Percentiles rank a stretch among this genome's conserved stretches.
Conservation (phyloP, 2,113 vertebrate species). For the Chamaetylas fuelleborni region DNA sequence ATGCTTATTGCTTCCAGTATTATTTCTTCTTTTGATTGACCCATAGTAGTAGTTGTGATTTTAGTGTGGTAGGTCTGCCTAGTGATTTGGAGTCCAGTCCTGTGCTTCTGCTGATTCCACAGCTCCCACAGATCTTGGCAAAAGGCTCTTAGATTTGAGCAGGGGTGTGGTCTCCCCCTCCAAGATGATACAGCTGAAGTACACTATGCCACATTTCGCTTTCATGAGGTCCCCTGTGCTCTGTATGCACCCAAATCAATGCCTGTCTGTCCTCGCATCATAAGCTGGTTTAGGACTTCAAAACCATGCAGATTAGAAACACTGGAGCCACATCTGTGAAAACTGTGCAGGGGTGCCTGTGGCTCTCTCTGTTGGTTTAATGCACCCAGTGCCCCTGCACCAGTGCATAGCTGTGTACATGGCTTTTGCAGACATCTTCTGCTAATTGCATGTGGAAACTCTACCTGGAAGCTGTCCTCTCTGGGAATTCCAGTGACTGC, state of each 20-base stretch:
- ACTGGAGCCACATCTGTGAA: accelerated
- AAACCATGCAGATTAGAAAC: not conserved
- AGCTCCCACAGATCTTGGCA: not conserved
- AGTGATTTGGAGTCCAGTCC: not conserved
- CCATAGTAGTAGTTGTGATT: not conserved
- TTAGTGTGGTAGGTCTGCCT: not conserved
- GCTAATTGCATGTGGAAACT: not conserved
- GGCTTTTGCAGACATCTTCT: not conserved
- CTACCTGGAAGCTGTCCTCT: not conserved
- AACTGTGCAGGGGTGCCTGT: not conserved
- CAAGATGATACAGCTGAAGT: not conserved
- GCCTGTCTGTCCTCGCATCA: not conserved
- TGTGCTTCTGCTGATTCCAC: not conserved
- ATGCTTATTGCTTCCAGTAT: not conserved
- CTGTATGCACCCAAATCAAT: not conserved
- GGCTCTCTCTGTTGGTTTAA: not conserved
- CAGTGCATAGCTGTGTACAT: accelerated
- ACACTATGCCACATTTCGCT: not conserved
- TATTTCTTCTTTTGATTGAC: not conserved
- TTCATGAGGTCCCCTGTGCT: not conserved
- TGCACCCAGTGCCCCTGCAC: accelerated
- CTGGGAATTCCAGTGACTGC: not conserved
- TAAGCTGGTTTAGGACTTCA: not conserved
- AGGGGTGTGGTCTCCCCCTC: too few species aligned
- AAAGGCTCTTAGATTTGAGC: not conserved